Conservation (phyloP, 92 coral and sea anemone species). For the Epizoanthus fatuus region DNA sequence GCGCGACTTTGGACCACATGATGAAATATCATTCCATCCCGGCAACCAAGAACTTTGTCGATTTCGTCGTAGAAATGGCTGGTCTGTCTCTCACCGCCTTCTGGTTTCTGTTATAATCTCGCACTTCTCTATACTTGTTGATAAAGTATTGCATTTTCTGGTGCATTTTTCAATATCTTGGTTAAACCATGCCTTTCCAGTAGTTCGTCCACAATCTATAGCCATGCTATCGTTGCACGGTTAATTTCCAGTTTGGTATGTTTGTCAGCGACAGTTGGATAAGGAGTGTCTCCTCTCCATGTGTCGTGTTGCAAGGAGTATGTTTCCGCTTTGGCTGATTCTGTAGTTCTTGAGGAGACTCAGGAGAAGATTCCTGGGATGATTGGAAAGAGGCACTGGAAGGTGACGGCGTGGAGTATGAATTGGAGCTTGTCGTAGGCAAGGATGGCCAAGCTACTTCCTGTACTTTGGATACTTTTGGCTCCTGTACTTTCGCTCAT, state of each 20-base stretch:
- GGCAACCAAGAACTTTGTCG: constrained; percentile 51
- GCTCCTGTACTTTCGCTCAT: too few relatives aligned
- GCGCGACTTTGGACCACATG: constrained; percentile 31
- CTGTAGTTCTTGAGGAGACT: not conserved
- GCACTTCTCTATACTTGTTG: constrained; percentile 1
- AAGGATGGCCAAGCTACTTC: too few relatives aligned
- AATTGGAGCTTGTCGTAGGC: too few relatives aligned
- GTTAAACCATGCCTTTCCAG: constrained; percentile 9
- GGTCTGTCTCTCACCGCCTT: constrained; percentile 33
- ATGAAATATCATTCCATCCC: constrained; percentile 39
- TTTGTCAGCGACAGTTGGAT: constrained; percentile 39
- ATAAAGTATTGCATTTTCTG: too few relatives aligned
- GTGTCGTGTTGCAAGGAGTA: too few relatives aligned
- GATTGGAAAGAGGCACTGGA: not conserved
- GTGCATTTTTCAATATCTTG: constrained; percentile 3
- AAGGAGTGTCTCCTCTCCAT: constrained; percentile 32
- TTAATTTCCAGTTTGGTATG: constrained; percentile 31
- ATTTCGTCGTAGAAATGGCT: constrained; percentile 46
- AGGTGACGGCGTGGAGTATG: too few relatives aligned
- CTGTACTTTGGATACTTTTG: too few relatives aligned
- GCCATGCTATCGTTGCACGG: constrained; percentile 44
- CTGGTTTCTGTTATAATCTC: constrained; percentile 52
- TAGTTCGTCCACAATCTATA: constrained; percentile 26
- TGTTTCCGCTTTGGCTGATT: not conserved
- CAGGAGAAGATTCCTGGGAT: not conserved